Conservation (phyloP, 1,140 invertebrate species). For the Pissodes strobi region DNA sequence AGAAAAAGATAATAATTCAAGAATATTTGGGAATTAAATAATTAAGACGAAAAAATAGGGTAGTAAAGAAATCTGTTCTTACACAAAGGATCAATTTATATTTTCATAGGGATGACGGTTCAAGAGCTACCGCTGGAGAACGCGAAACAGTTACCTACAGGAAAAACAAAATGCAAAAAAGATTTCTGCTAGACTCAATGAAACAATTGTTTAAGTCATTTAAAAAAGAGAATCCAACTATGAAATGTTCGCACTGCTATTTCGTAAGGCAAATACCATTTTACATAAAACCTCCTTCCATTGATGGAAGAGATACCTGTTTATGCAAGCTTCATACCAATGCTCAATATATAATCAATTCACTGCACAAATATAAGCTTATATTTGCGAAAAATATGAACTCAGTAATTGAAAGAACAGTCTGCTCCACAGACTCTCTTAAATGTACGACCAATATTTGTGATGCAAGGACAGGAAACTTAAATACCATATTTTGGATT, state of each 20-base stretch:
- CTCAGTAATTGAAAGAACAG: background rate
- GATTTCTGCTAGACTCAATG: too few relatives aligned
- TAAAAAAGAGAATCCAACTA: background rate
- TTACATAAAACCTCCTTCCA: background rate
- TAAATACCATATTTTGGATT: too few relatives aligned
- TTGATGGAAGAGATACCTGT: conserved; percentile 2
- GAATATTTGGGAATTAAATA: too few relatives aligned
- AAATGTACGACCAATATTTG: background rate
- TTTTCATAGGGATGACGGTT: too few relatives aligned
- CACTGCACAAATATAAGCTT: background rate
- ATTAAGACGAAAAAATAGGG: too few relatives aligned
- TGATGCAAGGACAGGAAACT: too few relatives aligned
- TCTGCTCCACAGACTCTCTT: background rate
- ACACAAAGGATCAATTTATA: too few relatives aligned
- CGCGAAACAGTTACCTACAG: background rate
- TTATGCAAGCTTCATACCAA: background rate
- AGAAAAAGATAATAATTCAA: too few relatives aligned
- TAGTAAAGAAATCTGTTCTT: background rate
- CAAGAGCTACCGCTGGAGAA: background rate
- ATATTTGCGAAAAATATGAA: background rate
- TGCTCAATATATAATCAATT: background rate
- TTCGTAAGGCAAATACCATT: too few relatives aligned
- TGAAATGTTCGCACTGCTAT: too few relatives aligned
- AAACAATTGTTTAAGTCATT: too few relatives aligned
- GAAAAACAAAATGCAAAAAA: background rate